Base-by-base conservation (phyloP, 2,888 invertebrate species). In the Mesorhabditis sp. region DNA sequence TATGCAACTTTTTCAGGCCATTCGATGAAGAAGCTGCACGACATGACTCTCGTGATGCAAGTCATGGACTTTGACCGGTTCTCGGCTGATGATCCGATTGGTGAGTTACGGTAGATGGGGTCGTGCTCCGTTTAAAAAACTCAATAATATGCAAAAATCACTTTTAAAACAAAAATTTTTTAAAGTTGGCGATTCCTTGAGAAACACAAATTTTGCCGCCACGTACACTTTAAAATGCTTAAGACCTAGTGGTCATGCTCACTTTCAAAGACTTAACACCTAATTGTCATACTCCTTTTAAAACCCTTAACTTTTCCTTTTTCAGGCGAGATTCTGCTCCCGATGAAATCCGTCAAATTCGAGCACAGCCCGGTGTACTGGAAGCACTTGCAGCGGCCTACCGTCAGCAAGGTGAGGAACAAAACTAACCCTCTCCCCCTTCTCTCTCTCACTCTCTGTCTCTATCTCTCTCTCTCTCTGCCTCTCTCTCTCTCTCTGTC, bases 31-130 rank as follows among this genome's bases (percentile, higher is more conserved):
- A 81, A 82, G 66, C 74, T 86, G 65, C 80, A 85, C 68, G 84
- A 85, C 63, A 83, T 84, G 83, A 83, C 82, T 7, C 70, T 86
- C 45, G 82, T 84, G 7, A 73, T 82, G 66, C 82, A 82, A 69
- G 74, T 85, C 45, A 79, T 85, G 82, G 86, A 86, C 71, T 83
- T 82, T 70, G 85, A 85, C 69, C 74, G 84, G 5, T 84, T 86
- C 74, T 81, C 81, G 4, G 76, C 79, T 0, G 85, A 85, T 69
- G 83, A 86, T 63, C 82, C 83, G 15, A 85, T 85, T 63, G 84
- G 85, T n/a, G 58, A 2, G 58, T 28, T 28, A 28, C 28, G 28
- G 28, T 28, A 28, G 28, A 28, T 28, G 1, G 28, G 28, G 28
- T 28, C 28, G 28, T 28, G 28, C 28, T 28, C 28, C n/a, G n/a